These are phyloP conservation scores for Irena cyanogastra DNA, from an alignment of 2,113 vertebrate genomes.

Conservation along the genomic window DNA sequence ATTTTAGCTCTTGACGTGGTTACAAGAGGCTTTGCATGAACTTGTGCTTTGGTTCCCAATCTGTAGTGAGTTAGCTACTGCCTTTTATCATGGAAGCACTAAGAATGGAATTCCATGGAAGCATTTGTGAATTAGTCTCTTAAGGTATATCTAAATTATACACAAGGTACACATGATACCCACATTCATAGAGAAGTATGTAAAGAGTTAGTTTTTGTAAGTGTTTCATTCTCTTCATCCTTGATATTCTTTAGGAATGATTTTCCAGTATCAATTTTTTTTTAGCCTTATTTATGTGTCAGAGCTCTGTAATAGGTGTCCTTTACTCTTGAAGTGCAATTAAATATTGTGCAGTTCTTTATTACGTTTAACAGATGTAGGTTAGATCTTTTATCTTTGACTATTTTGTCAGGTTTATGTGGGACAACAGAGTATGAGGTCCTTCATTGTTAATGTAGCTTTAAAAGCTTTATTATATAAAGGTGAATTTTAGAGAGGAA, in stretches of 20 bases:
- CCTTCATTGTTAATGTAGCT: background rate
- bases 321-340: background rate
- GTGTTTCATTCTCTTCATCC: background rate
- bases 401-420: background rate
- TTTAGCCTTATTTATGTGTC: background rate
- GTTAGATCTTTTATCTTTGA: background rate
- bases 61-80: background rate
- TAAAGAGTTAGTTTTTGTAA: background rate
- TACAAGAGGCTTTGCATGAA: background rate
- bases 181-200: background rate
- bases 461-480: background rate
- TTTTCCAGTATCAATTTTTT: background rate
- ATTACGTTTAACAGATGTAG: background rate
- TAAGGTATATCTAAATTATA: background rate
- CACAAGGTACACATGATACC: no score
- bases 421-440: background rate
- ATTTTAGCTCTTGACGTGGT: background rate
- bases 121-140: background rate
- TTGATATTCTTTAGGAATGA: background rate
- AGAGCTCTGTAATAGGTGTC: background rate
- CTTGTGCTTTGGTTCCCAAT: background rate
- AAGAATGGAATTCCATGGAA: background rate
- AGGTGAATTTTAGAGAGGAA: background rate
- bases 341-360: background rate
- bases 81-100: background rate